Evolutionary conservation across 1,140 invertebrate genomes (phyloP).

Genomic region (Microplitis mediator): DNA sequence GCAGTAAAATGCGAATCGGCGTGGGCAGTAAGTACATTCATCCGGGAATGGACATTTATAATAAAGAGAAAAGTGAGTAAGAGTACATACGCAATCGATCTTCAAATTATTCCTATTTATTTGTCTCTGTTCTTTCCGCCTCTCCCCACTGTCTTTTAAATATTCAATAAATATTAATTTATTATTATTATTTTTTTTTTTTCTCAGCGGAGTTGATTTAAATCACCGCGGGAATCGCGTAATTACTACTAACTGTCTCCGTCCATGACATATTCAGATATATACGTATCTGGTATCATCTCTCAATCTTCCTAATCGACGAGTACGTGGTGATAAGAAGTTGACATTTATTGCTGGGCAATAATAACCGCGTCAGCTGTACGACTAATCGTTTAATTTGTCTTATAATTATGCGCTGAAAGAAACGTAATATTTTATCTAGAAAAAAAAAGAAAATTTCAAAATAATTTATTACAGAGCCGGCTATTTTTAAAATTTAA

Average conservation of each 20-base stretch:
- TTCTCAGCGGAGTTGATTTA: neutral
- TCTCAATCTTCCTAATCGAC: slow-evolving; percentile 5
- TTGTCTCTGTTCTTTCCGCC: neutral
- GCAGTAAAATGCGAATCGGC: slow-evolving; percentile 13
- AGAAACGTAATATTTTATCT: no score
- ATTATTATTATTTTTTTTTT: neutral
- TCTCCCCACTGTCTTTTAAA: neutral
- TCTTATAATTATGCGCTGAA: no score
- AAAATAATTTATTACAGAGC: no score
- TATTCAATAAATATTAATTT: neutral
- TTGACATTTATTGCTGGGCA: neutral
- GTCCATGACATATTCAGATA: slow-evolving; percentile 14
- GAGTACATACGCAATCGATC: neutral
- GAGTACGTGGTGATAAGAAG: slow-evolving; percentile 8
- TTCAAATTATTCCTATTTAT: neutral
- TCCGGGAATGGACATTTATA: neutral
- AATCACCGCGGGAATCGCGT: neutral
- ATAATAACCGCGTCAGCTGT: neutral
- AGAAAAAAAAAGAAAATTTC: no score
- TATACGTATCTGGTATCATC: neutral
- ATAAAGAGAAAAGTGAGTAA: neutral
- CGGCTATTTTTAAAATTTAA: no score
- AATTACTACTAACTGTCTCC: neutral
- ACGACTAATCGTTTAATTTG: neutral
- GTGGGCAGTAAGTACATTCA: slow-evolving; percentile 22